A percentile compares a stretch with the other conserved stretches of the same genome.
These are phyloP conservation scores for Mythimna lalbum DNA, from an alignment of 2,888 invertebrate species.

Conservation along the genomic window DNA sequence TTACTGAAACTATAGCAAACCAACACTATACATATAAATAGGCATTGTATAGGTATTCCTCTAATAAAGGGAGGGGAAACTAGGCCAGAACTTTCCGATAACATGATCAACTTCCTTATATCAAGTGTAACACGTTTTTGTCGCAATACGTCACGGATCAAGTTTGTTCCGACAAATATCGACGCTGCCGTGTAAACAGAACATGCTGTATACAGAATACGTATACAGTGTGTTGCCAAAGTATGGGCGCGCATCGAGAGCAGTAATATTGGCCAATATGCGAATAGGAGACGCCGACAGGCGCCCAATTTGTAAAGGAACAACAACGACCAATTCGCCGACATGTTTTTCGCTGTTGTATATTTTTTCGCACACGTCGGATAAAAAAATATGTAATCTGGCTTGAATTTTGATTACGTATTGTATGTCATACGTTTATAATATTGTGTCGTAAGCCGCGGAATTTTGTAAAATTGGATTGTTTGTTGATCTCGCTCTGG, in stretches of 20 bases:
- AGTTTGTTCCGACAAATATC: constrained; percentile 68
- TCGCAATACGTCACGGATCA: constrained; percentile 64
- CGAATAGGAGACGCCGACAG: constrained; percentile 75
- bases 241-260: constrained; percentile 69
- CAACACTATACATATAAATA: constrained; percentile 45
- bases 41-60: constrained; percentile 48
- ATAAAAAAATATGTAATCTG: constrained; percentile 61
- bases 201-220: constrained; percentile 55
- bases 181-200: constrained; percentile 62
- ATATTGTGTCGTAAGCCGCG: constrained; percentile 33
- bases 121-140: constrained; percentile 66
- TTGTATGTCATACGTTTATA: constrained; percentile 53
- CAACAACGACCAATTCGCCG: constrained; percentile 68
- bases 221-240: constrained; percentile 61
- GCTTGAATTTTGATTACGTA: constrained; percentile 62
- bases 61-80: constrained; percentile 59
- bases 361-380: constrained; percentile 55
- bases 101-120: constrained; percentile 66
- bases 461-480: constrained; percentile 38
- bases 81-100: constrained; percentile 67
- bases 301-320: constrained; percentile 81
- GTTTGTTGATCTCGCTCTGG: constrained; percentile 33
- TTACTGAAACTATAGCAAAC: constrained; percentile 24
- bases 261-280: constrained; percentile 79
- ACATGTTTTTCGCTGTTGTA: constrained; percentile 66